phyloP scores from a whole-genome alignment of 2,113 vertebrate species.

The Triplophysa dalaica region DNA sequence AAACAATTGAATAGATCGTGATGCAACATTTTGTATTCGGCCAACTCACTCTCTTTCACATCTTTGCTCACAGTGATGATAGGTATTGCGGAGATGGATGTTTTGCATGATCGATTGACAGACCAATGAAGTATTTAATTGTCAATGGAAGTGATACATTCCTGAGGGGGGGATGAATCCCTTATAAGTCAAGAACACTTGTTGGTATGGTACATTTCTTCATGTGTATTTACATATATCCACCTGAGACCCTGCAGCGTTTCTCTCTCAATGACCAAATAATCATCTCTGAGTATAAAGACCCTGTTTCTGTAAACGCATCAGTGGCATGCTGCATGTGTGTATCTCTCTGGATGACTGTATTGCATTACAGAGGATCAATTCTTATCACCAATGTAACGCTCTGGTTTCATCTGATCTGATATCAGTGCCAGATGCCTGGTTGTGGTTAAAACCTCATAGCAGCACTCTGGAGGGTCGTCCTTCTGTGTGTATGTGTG shows the following conservation, averaged over 20 bases:
- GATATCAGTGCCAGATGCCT: slow-evolving; percentile 36
- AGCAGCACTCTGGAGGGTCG: slow-evolving; percentile 43
- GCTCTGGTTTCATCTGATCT: slow-evolving; percentile 23
- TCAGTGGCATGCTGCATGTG: background rate
- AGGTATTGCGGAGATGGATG: background rate
- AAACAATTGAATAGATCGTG: background rate
- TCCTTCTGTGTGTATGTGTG: slow-evolving; percentile 42
- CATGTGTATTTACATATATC: background rate
- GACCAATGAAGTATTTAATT: slow-evolving; percentile 16
- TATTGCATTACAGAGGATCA: slow-evolving; percentile 37
- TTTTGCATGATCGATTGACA: slow-evolving; percentile 21
- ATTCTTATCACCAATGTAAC: slow-evolving; percentile 36
- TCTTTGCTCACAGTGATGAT: slow-evolving; percentile 13
- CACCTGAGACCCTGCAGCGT: slow-evolving; percentile 21
- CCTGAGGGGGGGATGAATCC: slow-evolving; percentile 3
- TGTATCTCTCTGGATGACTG: slow-evolving; percentile 5
- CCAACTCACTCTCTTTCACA: slow-evolving; percentile 4
- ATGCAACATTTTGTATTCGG: slow-evolving; percentile 16
- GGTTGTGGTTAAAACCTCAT: slow-evolving; percentile 35
- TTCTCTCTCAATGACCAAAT: slow-evolving; percentile 10
- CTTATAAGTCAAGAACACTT: background rate
- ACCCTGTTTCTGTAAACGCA: background rate
- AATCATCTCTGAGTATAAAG: slow-evolving; percentile 19
- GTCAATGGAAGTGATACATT: slow-evolving; percentile 15
- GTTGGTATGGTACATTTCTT: background rate